phyloP scores from a whole-genome alignment of 2,888 invertebrate species.

The Hypomecis atomaria region DNA sequence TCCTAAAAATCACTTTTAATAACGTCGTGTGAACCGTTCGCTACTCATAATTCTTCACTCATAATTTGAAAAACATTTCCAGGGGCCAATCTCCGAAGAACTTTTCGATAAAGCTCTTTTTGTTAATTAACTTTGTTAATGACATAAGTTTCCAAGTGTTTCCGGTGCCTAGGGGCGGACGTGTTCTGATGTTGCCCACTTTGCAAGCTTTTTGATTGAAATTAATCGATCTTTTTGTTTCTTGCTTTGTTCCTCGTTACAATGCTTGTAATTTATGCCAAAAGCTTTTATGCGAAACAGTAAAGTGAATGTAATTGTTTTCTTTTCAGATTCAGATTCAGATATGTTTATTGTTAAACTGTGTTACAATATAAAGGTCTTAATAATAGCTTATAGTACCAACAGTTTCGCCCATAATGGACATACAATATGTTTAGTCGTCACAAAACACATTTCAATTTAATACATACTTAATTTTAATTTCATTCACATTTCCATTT shows the following conservation, averaged over 20 bases:
- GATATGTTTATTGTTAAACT: too few relatives aligned
- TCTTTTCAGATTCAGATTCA: too few relatives aligned
- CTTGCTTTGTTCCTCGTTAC: constrained; percentile 29
- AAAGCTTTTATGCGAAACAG: background rate
- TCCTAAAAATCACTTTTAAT: background rate
- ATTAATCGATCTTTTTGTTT: constrained; percentile 47
- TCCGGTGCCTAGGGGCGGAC: constrained; percentile 34
- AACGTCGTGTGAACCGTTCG: constrained; percentile 2
- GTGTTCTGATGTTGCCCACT: constrained; percentile 46
- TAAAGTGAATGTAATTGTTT: constrained; percentile 1
- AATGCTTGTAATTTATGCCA: constrained; percentile 24
- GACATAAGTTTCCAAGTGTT: constrained; percentile 53
- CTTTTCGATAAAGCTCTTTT: constrained; percentile 61
- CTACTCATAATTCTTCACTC: constrained; percentile 20
- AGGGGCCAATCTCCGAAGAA: constrained; percentile 44
- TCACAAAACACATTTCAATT: too few relatives aligned
- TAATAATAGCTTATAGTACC: too few relatives aligned
- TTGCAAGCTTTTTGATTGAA: constrained; percentile 45
- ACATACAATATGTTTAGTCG: too few relatives aligned
- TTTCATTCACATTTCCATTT: too few relatives aligned
- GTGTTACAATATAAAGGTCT: too few relatives aligned
- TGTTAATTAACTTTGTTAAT: constrained; percentile 53
- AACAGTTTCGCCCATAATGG: too few relatives aligned
- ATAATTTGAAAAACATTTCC: constrained; percentile 47
- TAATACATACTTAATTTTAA: too few relatives aligned